Evolutionary conservation across 1,140 invertebrate genomes (phyloP).

Genomic region (Macrobrachium rosenbergii): DNA sequence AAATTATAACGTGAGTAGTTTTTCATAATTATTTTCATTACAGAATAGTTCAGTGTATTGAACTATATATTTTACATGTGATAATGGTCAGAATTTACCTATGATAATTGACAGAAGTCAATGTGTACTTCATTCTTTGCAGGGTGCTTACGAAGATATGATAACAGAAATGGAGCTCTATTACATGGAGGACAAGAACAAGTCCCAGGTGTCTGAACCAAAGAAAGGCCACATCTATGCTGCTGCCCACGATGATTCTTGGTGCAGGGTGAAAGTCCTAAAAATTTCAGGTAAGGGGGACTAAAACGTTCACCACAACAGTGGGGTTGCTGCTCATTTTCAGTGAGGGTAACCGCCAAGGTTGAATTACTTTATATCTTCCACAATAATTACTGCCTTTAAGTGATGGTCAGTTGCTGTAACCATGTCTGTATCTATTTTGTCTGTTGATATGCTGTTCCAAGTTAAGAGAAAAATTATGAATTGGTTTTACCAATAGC

Average conservation of each 20-base stretch:
- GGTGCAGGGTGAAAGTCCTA: constrained; percentile 76
- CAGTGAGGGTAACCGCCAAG: no score
- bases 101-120: background rate
- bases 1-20: constrained; percentile 44
- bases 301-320: no score
- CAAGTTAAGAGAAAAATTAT: no score
- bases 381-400: no score
- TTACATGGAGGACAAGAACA: constrained; percentile 71
- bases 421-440: no score
- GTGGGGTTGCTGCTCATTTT: no score
- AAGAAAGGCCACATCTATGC: constrained; percentile 74
- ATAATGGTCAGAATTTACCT: background rate
- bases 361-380: no score
- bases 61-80: background rate
- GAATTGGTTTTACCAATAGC: no score
- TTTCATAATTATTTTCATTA: background rate
- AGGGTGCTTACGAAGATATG: constrained; percentile 70
- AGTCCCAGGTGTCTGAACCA: constrained; percentile 53
- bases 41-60: background rate
- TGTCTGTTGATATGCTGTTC: no score
- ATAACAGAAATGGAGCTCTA: constrained; percentile 74
- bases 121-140: constrained; percentile 66
- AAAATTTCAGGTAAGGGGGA: constrained; percentile 69
- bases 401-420: no score
- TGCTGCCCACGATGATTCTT: constrained; percentile 74